A percentile compares a stretch with the other conserved stretches of the same genome.
phyloP scores from a whole-genome alignment of 1,140 invertebrate species.

The Antheraea mylitta region DNA sequence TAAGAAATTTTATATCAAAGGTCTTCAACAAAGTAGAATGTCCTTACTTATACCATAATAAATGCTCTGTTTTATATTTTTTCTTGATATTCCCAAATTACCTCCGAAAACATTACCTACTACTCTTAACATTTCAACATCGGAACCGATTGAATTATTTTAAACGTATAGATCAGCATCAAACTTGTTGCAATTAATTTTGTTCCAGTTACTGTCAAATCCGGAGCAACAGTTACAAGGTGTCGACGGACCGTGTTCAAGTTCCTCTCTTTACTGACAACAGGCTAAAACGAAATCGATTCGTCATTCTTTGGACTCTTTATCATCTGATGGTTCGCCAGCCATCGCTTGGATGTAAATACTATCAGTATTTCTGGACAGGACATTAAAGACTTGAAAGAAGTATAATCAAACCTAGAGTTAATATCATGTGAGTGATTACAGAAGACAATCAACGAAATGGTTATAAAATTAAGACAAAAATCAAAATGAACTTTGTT shows the following conservation, averaged over 20 bases:
- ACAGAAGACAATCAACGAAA: neutral
- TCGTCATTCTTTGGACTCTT: constrained; percentile 58
- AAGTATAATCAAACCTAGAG: neutral
- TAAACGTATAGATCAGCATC: neutral
- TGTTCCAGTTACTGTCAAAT: constrained; percentile 48
- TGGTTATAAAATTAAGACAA: neutral
- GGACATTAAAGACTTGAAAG: too few species aligned
- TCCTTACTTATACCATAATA: too few species aligned
- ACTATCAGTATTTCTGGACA: neutral
- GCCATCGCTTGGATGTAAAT: constrained; percentile 68
- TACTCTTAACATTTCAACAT: too few species aligned
- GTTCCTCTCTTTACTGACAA: constrained; percentile 72
- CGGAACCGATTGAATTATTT: too few species aligned
- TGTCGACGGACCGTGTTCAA: constrained; percentile 66
- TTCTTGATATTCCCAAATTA: too few species aligned
- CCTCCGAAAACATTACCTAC: too few species aligned
- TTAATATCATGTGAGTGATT: constrained; percentile 1
- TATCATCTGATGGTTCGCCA: constrained; percentile 60
- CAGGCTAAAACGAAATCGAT: constrained; percentile 41
- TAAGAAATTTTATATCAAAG: too few species aligned
- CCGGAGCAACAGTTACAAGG: constrained; percentile 62
- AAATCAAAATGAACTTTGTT: neutral
- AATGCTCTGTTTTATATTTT: too few species aligned
- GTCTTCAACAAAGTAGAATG: too few species aligned
- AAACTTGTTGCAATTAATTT: neutral